Evolutionary conservation across 64 coral and sea anemone species (phyloP).

Genomic region (Hydrozoanthus tunicans): DNA sequence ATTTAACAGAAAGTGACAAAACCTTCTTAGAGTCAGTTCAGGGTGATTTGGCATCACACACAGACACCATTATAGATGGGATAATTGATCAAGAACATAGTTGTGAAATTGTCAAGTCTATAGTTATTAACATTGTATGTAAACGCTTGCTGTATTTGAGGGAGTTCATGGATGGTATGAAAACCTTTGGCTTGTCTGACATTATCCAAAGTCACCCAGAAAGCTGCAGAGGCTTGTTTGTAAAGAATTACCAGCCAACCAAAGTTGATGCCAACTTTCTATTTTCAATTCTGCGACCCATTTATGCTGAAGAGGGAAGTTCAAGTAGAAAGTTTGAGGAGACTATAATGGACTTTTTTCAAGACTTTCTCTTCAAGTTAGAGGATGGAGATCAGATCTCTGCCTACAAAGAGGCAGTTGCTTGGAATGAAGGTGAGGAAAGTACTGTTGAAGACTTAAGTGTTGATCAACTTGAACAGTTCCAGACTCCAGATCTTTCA

Average conservation of each 20-base stretch:
- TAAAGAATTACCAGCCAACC: neutral
- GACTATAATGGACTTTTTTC: too few relatives aligned
- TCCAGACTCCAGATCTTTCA: neutral
- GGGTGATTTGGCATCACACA: too few relatives aligned
- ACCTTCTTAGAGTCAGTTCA: too few relatives aligned
- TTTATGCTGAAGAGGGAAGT: too few relatives aligned
- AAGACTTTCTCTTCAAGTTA: too few relatives aligned
- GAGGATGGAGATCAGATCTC: too few relatives aligned
- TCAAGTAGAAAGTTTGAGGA: too few relatives aligned
- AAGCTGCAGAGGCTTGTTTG: constrained; percentile 8
- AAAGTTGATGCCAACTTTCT: constrained; percentile 62
- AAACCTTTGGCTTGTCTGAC: constrained; percentile 22
- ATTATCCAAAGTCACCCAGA: constrained; percentile 17
- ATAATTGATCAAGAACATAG: constrained; percentile 7
- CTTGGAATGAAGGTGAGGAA: too few relatives aligned
- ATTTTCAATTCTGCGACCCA: neutral
- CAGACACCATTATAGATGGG: neutral
- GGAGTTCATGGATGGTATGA: constrained; percentile 33
- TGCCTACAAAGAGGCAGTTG: too few relatives aligned
- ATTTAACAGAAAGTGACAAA: too few relatives aligned
- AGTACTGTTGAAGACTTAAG: too few relatives aligned
- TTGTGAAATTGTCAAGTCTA: constrained; percentile 26
- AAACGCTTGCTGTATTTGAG: constrained; percentile 49
- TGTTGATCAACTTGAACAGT: neutral
- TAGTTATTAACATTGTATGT: constrained; percentile 20